These are phyloP conservation scores for Alcis repandata DNA, from an alignment of 2,888 invertebrate species.

Conservation along the genomic window DNA sequence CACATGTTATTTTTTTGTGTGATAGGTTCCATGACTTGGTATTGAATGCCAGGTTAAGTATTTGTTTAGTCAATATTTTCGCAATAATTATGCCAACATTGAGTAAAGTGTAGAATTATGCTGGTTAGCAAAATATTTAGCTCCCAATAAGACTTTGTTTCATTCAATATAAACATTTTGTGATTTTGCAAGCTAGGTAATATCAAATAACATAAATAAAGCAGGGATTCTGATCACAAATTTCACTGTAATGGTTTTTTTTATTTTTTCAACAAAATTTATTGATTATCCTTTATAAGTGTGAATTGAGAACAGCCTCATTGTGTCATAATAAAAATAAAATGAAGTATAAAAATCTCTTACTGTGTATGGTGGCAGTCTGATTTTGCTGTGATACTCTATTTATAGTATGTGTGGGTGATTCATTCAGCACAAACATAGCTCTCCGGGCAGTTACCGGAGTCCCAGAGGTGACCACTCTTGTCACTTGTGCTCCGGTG, in stretches of 20 bases:
- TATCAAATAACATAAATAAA: not conserved
- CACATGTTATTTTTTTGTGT: not conserved
- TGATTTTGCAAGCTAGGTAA: not conserved
- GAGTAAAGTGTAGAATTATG: slow-evolving; percentile 5
- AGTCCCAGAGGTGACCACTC: slow-evolving; percentile 76
- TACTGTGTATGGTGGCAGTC: slow-evolving; percentile 81
- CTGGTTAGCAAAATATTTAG: not conserved
- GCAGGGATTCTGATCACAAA: too few species aligned
- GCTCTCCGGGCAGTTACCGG: slow-evolving; percentile 73
- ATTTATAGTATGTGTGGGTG: slow-evolving; percentile 74
- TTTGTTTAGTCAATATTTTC: not conserved
- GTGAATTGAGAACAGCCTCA: not conserved
- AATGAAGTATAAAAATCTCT: slow-evolving; percentile 50
- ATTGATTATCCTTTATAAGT: too few species aligned
- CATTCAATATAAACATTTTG: not conserved
- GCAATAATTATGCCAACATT: not conserved
- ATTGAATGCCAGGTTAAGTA: not conserved
- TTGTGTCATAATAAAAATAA: not conserved
- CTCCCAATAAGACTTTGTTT: not conserved
- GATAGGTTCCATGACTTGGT: not conserved
- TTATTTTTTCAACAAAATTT: too few species aligned
- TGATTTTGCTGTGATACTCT: slow-evolving; percentile 82
- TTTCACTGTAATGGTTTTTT: too few species aligned
- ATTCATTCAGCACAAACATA: slow-evolving; percentile 84
- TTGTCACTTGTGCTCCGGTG: slow-evolving; percentile 76